phyloP scores from a whole-genome alignment of 2,797 vertebrate species.

The Sternotherus odoratus region DNA sequence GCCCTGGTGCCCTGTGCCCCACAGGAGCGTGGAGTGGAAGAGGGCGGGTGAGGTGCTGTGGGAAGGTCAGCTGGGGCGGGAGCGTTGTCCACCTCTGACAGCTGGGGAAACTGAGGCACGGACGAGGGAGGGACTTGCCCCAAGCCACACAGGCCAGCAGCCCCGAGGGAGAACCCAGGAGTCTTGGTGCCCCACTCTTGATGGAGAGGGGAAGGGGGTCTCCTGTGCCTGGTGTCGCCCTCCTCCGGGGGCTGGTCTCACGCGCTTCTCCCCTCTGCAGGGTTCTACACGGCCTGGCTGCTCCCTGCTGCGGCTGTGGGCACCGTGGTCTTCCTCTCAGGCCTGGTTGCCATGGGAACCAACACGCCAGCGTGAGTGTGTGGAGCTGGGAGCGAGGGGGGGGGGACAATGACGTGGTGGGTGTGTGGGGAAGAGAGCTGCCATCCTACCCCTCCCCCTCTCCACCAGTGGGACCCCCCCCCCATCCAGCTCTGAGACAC shows the following conservation, averaged over 20 bases:
- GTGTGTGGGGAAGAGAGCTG: neutral
- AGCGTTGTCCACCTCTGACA: neutral
- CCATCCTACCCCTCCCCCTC: neutral
- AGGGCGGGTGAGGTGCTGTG: neutral
- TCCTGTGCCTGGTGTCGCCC: neutral
- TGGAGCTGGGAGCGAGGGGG: too few species aligned
- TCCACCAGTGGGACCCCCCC: accelerated
- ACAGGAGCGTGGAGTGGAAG: too few species aligned
- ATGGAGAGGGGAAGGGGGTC: neutral
- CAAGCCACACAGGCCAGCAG: neutral
- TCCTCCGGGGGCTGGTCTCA: neutral
- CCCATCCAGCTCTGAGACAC: too few species aligned
- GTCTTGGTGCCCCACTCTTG: neutral
- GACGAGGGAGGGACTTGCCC: neutral
- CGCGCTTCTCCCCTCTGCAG: constrained; percentile 50
- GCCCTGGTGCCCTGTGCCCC: neutral
- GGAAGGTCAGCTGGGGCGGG: neutral
- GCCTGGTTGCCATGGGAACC: constrained; percentile 82
- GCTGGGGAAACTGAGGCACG: neutral
- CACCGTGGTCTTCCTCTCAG: constrained; percentile 85
- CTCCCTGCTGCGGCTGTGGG: constrained; percentile 85
- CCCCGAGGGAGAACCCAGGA: neutral
- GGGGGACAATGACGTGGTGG: too few species aligned
- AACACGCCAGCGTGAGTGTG: constrained; percentile 85
- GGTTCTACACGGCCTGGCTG: constrained; percentile 88